Conservation (phyloP, 2,888 invertebrate species). For the Eulithis testata region DNA sequence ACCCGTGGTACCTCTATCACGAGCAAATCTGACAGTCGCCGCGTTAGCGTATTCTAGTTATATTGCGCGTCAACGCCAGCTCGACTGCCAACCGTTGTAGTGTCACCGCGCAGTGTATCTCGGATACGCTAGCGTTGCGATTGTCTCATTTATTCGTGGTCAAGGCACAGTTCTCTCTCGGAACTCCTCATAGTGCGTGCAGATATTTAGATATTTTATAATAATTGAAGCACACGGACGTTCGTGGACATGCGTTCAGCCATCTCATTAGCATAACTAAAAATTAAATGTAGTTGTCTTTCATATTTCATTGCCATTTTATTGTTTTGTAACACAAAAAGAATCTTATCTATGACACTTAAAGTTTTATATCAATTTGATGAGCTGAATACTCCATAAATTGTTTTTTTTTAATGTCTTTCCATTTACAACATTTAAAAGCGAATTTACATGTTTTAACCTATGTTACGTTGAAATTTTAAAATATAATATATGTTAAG, state of each 20-base stretch:
- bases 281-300: slow-evolving; percentile 49
- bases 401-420: slow-evolving; percentile 31
- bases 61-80: no score
- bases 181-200: slow-evolving; percentile 24
- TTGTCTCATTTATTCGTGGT: no score
- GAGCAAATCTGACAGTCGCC: no score
- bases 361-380: slow-evolving; percentile 38
- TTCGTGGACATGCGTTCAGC: slow-evolving; percentile 54
- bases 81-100: no score
- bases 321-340: slow-evolving; percentile 42
- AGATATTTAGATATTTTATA: slow-evolving; percentile 49
- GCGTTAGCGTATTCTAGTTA: no score
- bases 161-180: no score
- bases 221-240: slow-evolving; percentile 57
- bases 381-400: slow-evolving; percentile 36
- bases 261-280: slow-evolving; percentile 56
- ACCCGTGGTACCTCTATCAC: no score
- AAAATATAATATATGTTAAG: slow-evolving; percentile 25
- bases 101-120: no score
- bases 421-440: slow-evolving; percentile 27
- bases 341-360: slow-evolving; percentile 38
- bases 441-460: slow-evolving; percentile 25
- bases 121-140: no score
- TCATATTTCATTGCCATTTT: slow-evolving; percentile 53
- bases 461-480: slow-evolving; percentile 24